These are phyloP conservation scores for Fringilla coelebs DNA, from an alignment of 2,797 vertebrate genomes.

Conservation along the genomic window DNA sequence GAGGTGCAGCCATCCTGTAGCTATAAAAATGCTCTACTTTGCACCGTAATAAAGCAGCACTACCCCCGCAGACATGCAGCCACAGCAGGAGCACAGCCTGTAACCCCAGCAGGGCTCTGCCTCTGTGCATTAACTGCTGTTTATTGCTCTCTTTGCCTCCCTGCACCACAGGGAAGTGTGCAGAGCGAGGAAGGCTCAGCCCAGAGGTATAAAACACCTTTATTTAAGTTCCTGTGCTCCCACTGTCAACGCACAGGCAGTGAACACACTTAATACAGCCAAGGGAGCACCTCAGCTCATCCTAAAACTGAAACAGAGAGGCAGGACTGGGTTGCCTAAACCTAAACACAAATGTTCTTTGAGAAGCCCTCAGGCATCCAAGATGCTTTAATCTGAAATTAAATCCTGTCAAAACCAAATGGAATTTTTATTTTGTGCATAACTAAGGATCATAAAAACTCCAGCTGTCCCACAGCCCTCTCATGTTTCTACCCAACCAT, in stretches of 20 bases:
- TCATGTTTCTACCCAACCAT: not conserved
- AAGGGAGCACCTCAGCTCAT: not conserved
- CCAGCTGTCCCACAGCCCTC: not conserved
- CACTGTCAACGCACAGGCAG: not conserved
- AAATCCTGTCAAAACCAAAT: not conserved
- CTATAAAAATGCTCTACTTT: fast-evolving
- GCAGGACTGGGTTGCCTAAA: not conserved
- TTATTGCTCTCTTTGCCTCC: not conserved
- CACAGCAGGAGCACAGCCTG: not conserved
- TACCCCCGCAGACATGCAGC: not conserved
- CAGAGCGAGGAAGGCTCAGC: not conserved
- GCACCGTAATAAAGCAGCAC: not conserved
- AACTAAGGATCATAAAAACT: not conserved
- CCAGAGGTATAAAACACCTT: not conserved
- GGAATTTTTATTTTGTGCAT: not conserved
- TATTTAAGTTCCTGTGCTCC: not conserved
- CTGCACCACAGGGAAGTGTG: fast-evolving
- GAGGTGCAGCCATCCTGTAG: not conserved
- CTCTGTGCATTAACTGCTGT: not conserved
- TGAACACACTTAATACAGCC: not conserved
- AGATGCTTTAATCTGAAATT: not conserved
- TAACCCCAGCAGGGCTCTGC: not conserved
- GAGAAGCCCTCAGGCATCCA: not conserved
- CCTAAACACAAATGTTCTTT: fast-evolving
- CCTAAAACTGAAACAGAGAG: not conserved